Conservation (phyloP, 2,113 vertebrate genomes). For the Cyprinodon variegatus region DNA sequence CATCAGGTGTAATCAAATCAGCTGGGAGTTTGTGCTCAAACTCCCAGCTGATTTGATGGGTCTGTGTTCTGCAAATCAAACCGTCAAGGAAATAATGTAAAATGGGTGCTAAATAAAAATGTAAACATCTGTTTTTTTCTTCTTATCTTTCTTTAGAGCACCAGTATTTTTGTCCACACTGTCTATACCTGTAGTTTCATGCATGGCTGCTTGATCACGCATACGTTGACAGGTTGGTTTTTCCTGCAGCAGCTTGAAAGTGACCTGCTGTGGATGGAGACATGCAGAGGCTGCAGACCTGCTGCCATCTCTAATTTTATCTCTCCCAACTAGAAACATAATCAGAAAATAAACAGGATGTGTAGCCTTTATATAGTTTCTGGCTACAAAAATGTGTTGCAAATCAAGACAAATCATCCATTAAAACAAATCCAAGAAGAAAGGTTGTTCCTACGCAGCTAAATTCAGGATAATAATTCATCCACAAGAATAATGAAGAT, state of each 20-base stretch:
- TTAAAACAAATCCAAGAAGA: too few species aligned
- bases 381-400: conserved; percentile 21
- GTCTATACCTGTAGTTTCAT: conserved; percentile 80
- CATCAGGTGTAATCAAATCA: conserved; percentile 61
- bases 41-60: not conserved
- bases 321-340: not conserved
- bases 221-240: conserved; percentile 80
- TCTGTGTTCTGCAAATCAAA: conserved; percentile 31
- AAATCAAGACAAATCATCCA: not conserved
- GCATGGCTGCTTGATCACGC: conserved; percentile 84
- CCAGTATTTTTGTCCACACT: not conserved
- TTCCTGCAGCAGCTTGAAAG: conserved; percentile 82
- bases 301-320: conserved; percentile 82
- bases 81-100: not conserved
- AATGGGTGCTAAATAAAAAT: not conserved
- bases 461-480: conserved; percentile 19
- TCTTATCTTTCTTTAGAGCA: not conserved
- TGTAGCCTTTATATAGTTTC: not conserved
- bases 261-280: conserved; percentile 68
- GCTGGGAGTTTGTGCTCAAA: conserved; percentile 20
- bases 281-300: conserved; percentile 68
- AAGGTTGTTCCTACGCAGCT: not conserved
- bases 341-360: not conserved
- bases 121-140: not conserved
- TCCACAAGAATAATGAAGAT: conserved; percentile 10